A percentile compares a stretch with the other conserved stretches of the same genome.
Conservation (phyloP, 1,140 invertebrate species). For the Drosophila dunni region DNA sequence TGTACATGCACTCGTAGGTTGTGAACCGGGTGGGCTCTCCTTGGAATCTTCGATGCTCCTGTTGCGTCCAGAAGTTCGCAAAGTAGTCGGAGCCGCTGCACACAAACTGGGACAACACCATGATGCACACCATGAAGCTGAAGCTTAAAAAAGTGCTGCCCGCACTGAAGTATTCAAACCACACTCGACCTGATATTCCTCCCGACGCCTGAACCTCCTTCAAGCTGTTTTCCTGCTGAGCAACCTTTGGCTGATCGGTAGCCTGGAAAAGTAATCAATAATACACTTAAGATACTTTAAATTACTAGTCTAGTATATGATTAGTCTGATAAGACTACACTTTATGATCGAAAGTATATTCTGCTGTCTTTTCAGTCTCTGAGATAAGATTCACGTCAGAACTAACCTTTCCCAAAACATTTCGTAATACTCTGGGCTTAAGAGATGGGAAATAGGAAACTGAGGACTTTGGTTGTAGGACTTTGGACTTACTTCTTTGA, state of each 20-base stretch:
- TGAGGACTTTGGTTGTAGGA: too few species aligned
- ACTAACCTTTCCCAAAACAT: too few species aligned
- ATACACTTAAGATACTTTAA: too few species aligned
- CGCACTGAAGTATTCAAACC: conserved; percentile 88
- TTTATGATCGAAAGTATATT: too few species aligned
- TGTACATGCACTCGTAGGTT: conserved; percentile 81
- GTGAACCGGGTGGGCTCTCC: conserved; percentile 64
- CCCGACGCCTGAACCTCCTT: conserved; percentile 86
- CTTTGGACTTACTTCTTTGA: conserved; percentile 53
- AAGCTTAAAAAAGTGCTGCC: conserved; percentile 88
- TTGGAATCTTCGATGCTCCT: conserved; percentile 83
- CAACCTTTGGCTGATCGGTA: conserved; percentile 36
- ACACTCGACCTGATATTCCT: conserved; percentile 86
- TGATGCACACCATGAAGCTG: conserved; percentile 86
- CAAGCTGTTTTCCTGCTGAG: conserved; percentile 81
- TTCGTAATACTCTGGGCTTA: too few species aligned
- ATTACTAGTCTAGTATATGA: too few species aligned
- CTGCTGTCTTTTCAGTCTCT: too few species aligned
- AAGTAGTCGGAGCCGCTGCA: conserved; percentile 92
- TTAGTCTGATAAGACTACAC: too few species aligned
- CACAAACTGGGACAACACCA: conserved; percentile 89
- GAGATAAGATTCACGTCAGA: too few species aligned
- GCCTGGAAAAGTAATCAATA: conserved; percentile 19
- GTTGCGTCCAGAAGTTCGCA: conserved; percentile 90
- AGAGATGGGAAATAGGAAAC: too few species aligned